Conservation (phyloP, 2,113 vertebrate species). For the Conger conger region DNA sequence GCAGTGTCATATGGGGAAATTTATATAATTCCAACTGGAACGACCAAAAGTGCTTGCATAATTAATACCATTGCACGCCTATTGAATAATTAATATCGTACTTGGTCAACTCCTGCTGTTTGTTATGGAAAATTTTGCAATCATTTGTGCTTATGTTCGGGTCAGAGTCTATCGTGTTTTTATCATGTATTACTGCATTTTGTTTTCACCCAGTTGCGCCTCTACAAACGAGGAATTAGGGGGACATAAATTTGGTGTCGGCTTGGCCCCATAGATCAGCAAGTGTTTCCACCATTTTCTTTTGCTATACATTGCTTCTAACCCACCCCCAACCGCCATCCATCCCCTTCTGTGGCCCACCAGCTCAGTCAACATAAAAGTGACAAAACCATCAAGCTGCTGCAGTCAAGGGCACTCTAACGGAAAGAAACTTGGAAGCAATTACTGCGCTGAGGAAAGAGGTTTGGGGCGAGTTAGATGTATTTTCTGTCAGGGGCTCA, state of each 20-base stretch:
- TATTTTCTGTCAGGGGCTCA: slow-evolving; percentile 17
- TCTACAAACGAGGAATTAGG: not conserved
- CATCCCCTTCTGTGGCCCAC: not conserved
- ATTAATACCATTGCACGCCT: too few species aligned
- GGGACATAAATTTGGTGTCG: slow-evolving; percentile 1
- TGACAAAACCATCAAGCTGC: slow-evolving; percentile 21
- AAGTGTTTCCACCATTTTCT: not conserved
- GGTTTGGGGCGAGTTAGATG: slow-evolving; percentile 9
- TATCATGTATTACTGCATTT: not conserved
- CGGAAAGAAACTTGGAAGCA: slow-evolving; percentile 24
- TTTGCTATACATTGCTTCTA: not conserved
- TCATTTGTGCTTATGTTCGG: not conserved
- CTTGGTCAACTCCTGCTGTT: not conserved
- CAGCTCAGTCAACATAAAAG: slow-evolving; percentile 17
- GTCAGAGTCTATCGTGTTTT: not conserved
- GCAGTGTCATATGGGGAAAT: not conserved
- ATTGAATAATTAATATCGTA: not conserved
- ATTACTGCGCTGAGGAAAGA: slow-evolving; percentile 25
- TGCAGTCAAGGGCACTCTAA: slow-evolving; percentile 28
- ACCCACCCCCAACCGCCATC: not conserved
- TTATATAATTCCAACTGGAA: not conserved
- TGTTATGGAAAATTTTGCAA: not conserved
- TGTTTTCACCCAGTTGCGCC: too few species aligned
- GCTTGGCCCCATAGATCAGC: slow-evolving; percentile 14
- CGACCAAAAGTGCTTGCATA: not conserved